Conservation (phyloP, 2,888 invertebrate species). For the Lutraria lutraria region DNA sequence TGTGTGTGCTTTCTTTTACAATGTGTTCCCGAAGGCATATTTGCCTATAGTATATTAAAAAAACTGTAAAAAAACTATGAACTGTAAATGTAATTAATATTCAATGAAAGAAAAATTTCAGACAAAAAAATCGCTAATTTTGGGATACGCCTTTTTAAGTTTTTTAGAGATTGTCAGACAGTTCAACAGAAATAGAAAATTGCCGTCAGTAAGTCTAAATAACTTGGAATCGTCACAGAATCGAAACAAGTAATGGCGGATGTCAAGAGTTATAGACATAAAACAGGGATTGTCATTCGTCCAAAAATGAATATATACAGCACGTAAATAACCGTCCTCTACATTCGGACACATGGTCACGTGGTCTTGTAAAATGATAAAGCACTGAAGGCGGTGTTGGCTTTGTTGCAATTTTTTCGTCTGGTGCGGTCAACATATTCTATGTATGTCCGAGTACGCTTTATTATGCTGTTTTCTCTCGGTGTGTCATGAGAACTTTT, state of each 20-base stretch:
- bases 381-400: not conserved
- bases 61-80: no score
- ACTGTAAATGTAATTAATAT: no score
- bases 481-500: not conserved
- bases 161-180: not conserved
- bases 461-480: not conserved
- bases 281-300: not conserved
- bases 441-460: not conserved
- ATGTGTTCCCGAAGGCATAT: no score
- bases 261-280: not conserved
- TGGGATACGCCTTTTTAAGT: no score
- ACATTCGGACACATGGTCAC: not conserved
- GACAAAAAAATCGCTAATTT: no score
- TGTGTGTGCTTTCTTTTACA: no score
- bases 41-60: no score
- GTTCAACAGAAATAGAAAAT: not conserved
- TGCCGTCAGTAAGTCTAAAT: not conserved
- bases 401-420: not conserved
- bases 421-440: not conserved
- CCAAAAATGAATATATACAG: not conserved
- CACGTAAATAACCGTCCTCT: no score
- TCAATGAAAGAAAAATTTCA: no score
- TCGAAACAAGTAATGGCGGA: not conserved
- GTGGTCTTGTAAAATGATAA: not conserved
- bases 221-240: not conserved